These are phyloP conservation scores for Caenorhabditis plicata DNA, from an alignment of 2,888 invertebrate species.

Conservation along the genomic window DNA sequence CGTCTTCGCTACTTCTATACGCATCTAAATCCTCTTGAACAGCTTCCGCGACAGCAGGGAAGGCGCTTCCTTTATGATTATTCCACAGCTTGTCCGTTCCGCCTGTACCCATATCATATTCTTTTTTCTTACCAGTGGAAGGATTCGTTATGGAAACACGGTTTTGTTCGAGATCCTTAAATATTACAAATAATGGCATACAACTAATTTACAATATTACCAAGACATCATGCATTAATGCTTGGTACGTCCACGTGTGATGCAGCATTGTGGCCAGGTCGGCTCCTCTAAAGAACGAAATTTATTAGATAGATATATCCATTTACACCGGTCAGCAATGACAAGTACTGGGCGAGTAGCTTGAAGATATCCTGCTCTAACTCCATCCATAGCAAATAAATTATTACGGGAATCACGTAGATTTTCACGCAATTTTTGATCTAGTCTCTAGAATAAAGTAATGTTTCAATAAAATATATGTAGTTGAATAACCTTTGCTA, in stretches of 20 bases:
- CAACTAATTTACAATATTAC: constrained; percentile 46
- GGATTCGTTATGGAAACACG: constrained; percentile 78
- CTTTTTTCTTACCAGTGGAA: constrained; percentile 74
- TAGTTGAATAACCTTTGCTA: constrained; percentile 71
- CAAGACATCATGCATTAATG: constrained; percentile 91
- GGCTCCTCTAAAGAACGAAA: constrained; percentile 16
- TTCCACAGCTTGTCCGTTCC: constrained; percentile 83
- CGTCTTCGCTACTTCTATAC: constrained; percentile 88
- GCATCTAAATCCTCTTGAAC: constrained; percentile 96
- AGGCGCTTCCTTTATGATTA: constrained; percentile 78
- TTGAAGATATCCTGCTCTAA: constrained; percentile 71
- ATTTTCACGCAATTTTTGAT: constrained; percentile 94
- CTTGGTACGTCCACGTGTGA: constrained; percentile 99
- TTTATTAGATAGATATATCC: neutral
- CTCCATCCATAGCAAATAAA: constrained; percentile 76
- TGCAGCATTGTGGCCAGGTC: constrained; percentile 89
- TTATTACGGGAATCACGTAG: constrained; percentile 93
- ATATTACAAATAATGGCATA: neutral
- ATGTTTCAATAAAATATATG: neutral
- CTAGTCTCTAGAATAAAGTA: constrained; percentile 74
- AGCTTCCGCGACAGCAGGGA: constrained; percentile 85
- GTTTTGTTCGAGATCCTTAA: constrained; percentile 81
- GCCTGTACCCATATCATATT: constrained; percentile 80
- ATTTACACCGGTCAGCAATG: constrained; percentile 35
- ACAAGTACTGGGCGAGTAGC: constrained; percentile 45